Evolutionary conservation across 1,140 invertebrate species (phyloP).

Genomic region (Metaphire vulgaris): DNA sequence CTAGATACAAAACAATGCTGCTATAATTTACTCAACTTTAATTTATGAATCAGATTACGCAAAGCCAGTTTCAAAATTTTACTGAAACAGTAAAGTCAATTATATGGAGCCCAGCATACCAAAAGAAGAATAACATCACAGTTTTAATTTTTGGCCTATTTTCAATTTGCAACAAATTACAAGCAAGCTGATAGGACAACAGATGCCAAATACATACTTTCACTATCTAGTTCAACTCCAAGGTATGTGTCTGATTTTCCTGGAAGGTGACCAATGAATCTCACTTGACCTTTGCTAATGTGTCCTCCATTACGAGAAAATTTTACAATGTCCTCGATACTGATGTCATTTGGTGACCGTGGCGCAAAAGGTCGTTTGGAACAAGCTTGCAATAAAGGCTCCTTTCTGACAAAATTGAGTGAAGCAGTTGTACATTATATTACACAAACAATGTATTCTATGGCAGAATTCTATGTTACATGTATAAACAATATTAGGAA

Average conservation of each 20-base stretch:
- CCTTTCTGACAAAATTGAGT: not conserved
- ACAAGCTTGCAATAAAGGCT: not conserved
- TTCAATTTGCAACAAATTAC: not conserved
- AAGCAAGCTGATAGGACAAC: not conserved
- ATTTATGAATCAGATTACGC: not conserved
- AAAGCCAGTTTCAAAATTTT: constrained; percentile 7
- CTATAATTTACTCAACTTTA: not conserved
- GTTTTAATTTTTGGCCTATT: not conserved
- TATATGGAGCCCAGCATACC: too few species aligned
- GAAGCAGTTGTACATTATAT: too few species aligned
- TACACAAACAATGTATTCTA: too few species aligned
- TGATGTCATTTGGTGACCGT: constrained; percentile 42
- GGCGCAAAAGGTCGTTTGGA: constrained; percentile 47
- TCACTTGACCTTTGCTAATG: constrained; percentile 47
- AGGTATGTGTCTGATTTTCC: constrained; percentile 47
- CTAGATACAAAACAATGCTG: too few species aligned
- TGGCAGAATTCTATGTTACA: too few species aligned
- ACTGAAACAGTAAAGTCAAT: too few species aligned
- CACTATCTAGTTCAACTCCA: constrained; percentile 50
- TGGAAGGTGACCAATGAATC: constrained; percentile 50
- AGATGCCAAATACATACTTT: constrained; percentile 36
- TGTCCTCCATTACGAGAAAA: constrained; percentile 50
- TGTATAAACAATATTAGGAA: too few species aligned
- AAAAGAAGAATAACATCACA: too few species aligned
- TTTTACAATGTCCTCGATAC: constrained; percentile 48